These are phyloP conservation scores for Epizoanthus scotinus DNA, from an alignment of 92 coral and sea anemone genomes.

Conservation along the genomic window DNA sequence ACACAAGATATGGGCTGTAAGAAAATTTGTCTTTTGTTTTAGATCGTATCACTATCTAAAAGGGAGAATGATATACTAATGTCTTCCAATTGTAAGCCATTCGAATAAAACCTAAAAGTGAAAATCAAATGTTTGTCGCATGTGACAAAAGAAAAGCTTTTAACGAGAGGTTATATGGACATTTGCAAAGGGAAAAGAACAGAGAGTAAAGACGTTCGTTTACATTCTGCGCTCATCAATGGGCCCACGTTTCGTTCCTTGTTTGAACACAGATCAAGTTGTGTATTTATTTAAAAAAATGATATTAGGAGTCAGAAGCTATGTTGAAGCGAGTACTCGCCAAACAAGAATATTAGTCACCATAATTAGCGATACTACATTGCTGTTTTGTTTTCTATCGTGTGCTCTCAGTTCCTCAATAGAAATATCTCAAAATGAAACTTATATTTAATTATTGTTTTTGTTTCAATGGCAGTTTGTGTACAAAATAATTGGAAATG, in stretches of 20 bases:
- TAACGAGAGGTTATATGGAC: slow-evolving; percentile 51
- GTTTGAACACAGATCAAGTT: slow-evolving; percentile 42
- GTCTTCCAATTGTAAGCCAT: slow-evolving; percentile 2
- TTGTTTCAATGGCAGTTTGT: background rate
- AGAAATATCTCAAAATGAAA: background rate
- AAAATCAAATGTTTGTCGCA: slow-evolving; percentile 65
- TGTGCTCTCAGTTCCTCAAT: background rate
- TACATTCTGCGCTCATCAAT: slow-evolving; percentile 30
- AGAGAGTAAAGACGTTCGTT: slow-evolving; percentile 51
- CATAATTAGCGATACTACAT: slow-evolving; percentile 7
- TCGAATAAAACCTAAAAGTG: slow-evolving; percentile 55
- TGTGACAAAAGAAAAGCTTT: slow-evolving; percentile 74
- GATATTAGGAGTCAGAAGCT: slow-evolving; percentile 27
- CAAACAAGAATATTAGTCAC: slow-evolving; percentile 19
- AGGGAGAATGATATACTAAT: background rate
- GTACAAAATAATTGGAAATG: background rate
- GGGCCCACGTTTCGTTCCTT: background rate
- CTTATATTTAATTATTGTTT: slow-evolving; percentile 6
- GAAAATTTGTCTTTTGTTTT: background rate
- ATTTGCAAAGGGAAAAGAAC: slow-evolving; percentile 25
- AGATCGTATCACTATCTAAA: slow-evolving; percentile 16
- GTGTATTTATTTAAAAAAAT: slow-evolving; percentile 30
- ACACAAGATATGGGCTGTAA: background rate
- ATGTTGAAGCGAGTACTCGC: slow-evolving; percentile 31
- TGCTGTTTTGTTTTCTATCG: background rate